phyloP scores from a whole-genome alignment of 2,113 vertebrate species.

The Lampris megalopsis region DNA sequence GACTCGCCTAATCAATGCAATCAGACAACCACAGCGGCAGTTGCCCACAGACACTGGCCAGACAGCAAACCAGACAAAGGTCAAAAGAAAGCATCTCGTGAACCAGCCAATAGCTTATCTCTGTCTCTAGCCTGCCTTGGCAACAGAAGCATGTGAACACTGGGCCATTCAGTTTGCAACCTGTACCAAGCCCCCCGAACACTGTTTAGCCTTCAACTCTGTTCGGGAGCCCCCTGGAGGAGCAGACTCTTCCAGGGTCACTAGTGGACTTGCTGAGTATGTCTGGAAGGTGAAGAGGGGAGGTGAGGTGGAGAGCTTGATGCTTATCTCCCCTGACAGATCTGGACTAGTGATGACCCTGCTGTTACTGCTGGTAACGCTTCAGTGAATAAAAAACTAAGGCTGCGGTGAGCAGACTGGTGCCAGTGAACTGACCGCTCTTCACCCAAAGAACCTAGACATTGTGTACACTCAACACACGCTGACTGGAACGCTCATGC shows the following conservation, averaged over 20 bases:
- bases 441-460: conserved; percentile 50
- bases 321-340: conserved; percentile 78
- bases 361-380: conserved; percentile 66
- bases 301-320: conserved; percentile 70
- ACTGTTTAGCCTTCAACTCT: conserved; percentile 65
- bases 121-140: conserved; percentile 53
- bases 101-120: conserved; percentile 58
- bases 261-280: conserved; percentile 20
- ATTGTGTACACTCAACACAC: conserved; percentile 40
- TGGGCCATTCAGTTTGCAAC: conserved; percentile 47
- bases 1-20: conserved; percentile 50
- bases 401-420: conserved; percentile 54
- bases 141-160: conserved; percentile 48
- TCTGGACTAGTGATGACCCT: conserved; percentile 79
- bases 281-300: conserved; percentile 52
- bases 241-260: conserved; percentile 44
- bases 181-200: conserved; percentile 47
- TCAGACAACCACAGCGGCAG: conserved; percentile 50
- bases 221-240: conserved; percentile 56
- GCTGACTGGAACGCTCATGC: conserved; percentile 45
- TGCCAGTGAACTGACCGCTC: conserved; percentile 61
- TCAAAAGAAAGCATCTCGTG: conserved; percentile 62
- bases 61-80: conserved; percentile 71
- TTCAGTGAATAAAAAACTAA: conserved; percentile 65
- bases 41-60: conserved; percentile 57